phyloP scores from a whole-genome alignment of 2,113 vertebrate genomes.

The Megaceryle maxima region DNA sequence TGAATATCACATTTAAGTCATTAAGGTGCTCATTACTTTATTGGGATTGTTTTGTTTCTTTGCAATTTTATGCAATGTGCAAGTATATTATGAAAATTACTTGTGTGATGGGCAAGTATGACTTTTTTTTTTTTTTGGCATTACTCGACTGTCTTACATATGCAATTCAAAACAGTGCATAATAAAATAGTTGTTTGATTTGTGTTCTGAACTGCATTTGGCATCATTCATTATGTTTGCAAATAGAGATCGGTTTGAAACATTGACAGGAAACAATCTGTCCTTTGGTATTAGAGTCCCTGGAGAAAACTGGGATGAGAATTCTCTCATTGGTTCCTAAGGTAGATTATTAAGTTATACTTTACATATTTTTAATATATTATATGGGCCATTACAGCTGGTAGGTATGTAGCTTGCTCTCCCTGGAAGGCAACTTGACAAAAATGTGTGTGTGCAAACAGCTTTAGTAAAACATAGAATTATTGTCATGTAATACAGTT shows the following conservation, averaged over 20 bases:
- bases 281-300: conserved; percentile 13
- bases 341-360: neutral
- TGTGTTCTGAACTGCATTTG: neutral
- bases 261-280: conserved; percentile 35
- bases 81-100: conserved; percentile 38
- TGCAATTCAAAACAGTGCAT: neutral
- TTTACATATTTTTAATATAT: neutral
- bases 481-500: neutral
- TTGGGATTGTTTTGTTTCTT: conserved; percentile 32
- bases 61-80: conserved; percentile 13
- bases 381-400: neutral
- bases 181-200: conserved; percentile 40
- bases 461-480: neutral
- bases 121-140: conserved; percentile 1
- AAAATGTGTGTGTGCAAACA: neutral
- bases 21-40: conserved; percentile 42
- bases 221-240: conserved; percentile 20
- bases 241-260: conserved; percentile 38
- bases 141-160: conserved; percentile 8
- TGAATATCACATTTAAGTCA: conserved; percentile 66
- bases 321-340: neutral
- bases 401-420: neutral
- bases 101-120: neutral
- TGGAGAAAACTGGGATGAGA: neutral
- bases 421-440: neutral